phyloP scores from a whole-genome alignment of 37 sponge, comb jelly and placozoan genomes.

The Eunapius fragilis region DNA sequence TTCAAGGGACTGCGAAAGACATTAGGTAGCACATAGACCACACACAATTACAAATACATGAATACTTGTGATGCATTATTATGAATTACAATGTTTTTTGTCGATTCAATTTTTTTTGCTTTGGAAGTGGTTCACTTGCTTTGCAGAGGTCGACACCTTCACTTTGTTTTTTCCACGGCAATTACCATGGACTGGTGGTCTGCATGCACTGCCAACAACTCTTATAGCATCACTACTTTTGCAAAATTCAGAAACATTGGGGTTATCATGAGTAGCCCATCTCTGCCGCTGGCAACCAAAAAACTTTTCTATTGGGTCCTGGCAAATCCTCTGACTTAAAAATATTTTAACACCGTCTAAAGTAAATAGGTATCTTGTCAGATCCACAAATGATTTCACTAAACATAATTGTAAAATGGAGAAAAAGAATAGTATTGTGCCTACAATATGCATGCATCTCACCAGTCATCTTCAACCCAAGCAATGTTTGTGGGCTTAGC shows the following conservation, averaged over 20 bases:
- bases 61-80: too few relatives aligned
- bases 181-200: not conserved
- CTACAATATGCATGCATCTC: too few relatives aligned
- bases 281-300: not conserved
- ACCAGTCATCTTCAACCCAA: too few relatives aligned
- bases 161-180: not conserved
- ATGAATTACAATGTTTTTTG: too few relatives aligned
- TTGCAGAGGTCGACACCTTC: not conserved
- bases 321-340: not conserved
- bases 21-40: too few relatives aligned
- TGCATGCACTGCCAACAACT: not conserved
- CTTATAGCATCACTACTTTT: not conserved
- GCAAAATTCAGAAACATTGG: not conserved
- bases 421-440: too few relatives aligned
- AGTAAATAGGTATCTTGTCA: not conserved
- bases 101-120: too few relatives aligned
- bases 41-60: too few relatives aligned
- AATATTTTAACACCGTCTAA: not conserved
- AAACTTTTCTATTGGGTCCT: not conserved
- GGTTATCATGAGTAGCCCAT: not conserved
- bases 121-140: too few relatives aligned
- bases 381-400: not conserved
- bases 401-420: too few relatives aligned
- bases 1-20: too few relatives aligned
- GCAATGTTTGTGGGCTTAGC: too few relatives aligned